Evolutionary conservation across 2,888 invertebrate species (phyloP).

Genomic region (Agonum fuliginosum): DNA sequence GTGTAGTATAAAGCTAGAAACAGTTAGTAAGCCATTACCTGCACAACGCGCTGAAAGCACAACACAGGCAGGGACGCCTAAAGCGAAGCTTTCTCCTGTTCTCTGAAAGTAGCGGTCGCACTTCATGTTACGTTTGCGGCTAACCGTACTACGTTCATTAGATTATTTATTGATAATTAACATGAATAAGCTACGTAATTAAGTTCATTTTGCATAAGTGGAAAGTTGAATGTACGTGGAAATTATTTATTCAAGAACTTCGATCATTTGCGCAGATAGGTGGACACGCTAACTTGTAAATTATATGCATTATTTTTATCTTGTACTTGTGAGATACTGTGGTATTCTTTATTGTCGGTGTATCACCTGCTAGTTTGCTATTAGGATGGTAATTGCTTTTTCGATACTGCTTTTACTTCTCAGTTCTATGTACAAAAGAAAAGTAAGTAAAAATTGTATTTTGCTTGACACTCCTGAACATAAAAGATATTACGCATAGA

Average conservation of each 20-base stretch:
- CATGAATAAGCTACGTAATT: constrained; percentile 40
- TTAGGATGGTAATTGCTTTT: not conserved
- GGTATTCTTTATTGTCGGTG: constrained; percentile 9
- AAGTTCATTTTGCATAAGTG: constrained; percentile 48
- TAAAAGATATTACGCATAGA: too few relatives aligned
- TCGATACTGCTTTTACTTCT: not conserved
- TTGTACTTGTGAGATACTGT: constrained; percentile 2
- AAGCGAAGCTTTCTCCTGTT: not conserved
- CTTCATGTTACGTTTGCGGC: constrained; percentile 27
- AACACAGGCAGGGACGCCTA: not conserved
- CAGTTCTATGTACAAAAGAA: too few relatives aligned
- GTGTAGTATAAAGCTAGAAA: not conserved
- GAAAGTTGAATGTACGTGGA: constrained; percentile 43
- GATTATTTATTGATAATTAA: constrained; percentile 49
- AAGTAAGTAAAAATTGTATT: too few relatives aligned
- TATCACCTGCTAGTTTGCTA: constrained; percentile 16
- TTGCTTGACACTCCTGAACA: too few relatives aligned
- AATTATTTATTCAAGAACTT: constrained; percentile 44
- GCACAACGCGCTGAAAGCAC: not conserved
- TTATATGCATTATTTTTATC: constrained; percentile 37
- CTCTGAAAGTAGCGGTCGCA: constrained; percentile 21
- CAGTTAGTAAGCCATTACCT: constrained; percentile 20
- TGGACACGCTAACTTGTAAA: constrained; percentile 31
- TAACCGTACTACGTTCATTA: constrained; percentile 35
- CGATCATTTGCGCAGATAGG: constrained; percentile 28